Evolutionary conservation across 2,888 invertebrate genomes (phyloP), one percentile per base, ranked within the genome.

Genomic region (Acanthosepion esculentum): DNA sequence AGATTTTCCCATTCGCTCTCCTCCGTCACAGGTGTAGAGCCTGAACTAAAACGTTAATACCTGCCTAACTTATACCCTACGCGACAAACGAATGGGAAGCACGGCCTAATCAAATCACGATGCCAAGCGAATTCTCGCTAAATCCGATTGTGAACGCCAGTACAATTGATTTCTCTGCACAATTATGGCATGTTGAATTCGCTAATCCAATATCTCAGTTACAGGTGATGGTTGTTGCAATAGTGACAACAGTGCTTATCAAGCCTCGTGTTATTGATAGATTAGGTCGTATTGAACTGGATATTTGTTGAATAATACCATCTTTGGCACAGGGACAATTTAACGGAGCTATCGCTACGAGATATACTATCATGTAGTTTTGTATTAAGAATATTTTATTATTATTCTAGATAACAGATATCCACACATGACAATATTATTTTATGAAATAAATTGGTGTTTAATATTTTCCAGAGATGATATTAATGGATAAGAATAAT

Each of bases 151-250:
- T 78, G 78, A 78, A n/a, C n/a, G 33, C n/a, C 10, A 78, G 18
- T n/a, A 33, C 78, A 78, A 78, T n/a, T 78, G 78, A 78, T 78
- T 78, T 78, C n/a, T n/a, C n/a, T 78, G n/a, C 33, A 78, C 78
- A 78, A n/a, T 78, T 78, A 78, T 78, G 78, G n/a, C 78, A 78
- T 78, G 78, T 78, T 15, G n/a, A 78, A 78, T n/a, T 78, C 78
- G 4, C 10, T 78, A 78, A 78, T 78, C 78, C 33, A 33, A 78
- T 78, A 78, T n/a, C n/a, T 10, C n/a, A 15, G 33, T 78, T 78
- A 4, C 78, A 78, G 78, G 78, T 78, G 78, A n/a, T n/a, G 78
- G n/a, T n/a, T n/a, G n/a, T n/a, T n/a, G 15, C 78, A 10, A 18
- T 78, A 33, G 78, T 78, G n/a, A 78, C 33, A 78, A 78, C 15